A percentile compares a stretch with the other conserved stretches of the same genome.
Conservation (phyloP, 2,888 invertebrate species). For the Epinotia demarniana region DNA sequence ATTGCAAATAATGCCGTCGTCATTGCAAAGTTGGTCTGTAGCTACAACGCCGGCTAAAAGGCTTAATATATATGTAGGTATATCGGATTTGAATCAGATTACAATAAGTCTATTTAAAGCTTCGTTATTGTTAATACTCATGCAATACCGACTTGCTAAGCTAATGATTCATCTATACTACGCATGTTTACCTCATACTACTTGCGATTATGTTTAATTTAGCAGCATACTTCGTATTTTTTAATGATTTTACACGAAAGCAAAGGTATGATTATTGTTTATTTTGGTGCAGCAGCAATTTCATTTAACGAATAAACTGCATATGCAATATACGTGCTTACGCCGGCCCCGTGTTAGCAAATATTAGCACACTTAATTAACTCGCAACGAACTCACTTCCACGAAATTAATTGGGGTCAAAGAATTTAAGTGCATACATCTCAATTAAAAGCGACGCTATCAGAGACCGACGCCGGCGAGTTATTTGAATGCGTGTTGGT, state of each 20-base stretch:
- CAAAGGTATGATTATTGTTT: slow-evolving; percentile 36
- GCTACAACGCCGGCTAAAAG: not conserved
- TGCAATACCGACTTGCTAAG: slow-evolving; percentile 1
- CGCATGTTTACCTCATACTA: slow-evolving; percentile 14
- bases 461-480: slow-evolving; percentile 60
- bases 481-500: slow-evolving; percentile 52
- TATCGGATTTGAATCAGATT: slow-evolving; percentile 18
- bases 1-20: not conserved
- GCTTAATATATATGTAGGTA: not conserved
- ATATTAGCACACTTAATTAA: slow-evolving; percentile 79
- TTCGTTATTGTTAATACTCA: slow-evolving; percentile 4
- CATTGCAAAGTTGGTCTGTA: not conserved
- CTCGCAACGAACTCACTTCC: slow-evolving; percentile 75
- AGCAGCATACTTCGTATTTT: slow-evolving; percentile 6
- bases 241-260: not conserved
- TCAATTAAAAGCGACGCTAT: slow-evolving; percentile 74
- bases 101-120: slow-evolving; percentile 20
- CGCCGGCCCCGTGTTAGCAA: slow-evolving; percentile 65
- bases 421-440: slow-evolving; percentile 81
- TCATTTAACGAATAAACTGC: slow-evolving; percentile 51
- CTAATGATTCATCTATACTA: slow-evolving; percentile 23
- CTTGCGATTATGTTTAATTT: slow-evolving; percentile 4
- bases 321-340: slow-evolving; percentile 57
- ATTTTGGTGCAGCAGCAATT: slow-evolving; percentile 26
- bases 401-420: slow-evolving; percentile 82